A percentile compares a stretch with the other conserved stretches of the same genome.
phyloP scores from a whole-genome alignment of 2,888 invertebrate genomes.

The Eilema griseolum region DNA sequence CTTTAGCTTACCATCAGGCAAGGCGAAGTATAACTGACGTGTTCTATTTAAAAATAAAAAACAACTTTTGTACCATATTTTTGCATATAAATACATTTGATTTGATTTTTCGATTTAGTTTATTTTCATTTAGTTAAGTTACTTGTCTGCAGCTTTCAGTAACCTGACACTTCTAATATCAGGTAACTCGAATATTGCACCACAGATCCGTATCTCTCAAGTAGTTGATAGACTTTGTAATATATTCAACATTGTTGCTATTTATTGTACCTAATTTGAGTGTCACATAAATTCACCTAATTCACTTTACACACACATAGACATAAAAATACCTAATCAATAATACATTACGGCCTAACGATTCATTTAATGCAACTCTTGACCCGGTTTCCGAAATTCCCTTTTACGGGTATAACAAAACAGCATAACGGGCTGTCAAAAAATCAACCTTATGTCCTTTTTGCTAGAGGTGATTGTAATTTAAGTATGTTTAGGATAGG shows the following conservation, averaged over 20 bases:
- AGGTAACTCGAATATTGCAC: too few relatives aligned
- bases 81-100: too few relatives aligned
- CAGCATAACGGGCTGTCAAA: constrained; percentile 20
- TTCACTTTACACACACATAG: not conserved
- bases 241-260: not conserved
- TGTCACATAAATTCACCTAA: not conserved
- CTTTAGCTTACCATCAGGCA: too few relatives aligned
- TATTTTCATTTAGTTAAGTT: too few relatives aligned
- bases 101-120: too few relatives aligned
- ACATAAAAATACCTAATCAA: constrained; percentile 51
- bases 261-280: not conserved
- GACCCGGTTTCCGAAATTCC: constrained; percentile 58
- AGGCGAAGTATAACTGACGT: too few relatives aligned
- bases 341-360: constrained; percentile 58
- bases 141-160: too few relatives aligned
- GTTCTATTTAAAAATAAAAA: too few relatives aligned
- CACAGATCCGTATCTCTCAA: not conserved
- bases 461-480: constrained; percentile 44
- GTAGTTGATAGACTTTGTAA: not conserved
- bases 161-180: too few relatives aligned
- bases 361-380: constrained; percentile 58
- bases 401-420: constrained; percentile 26
- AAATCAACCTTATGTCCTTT: constrained; percentile 46
- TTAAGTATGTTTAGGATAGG: constrained; percentile 17
- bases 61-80: too few relatives aligned